Base-by-base conservation (phyloP, 2,113 vertebrate species). In the Alligator mississippiensis region DNA sequence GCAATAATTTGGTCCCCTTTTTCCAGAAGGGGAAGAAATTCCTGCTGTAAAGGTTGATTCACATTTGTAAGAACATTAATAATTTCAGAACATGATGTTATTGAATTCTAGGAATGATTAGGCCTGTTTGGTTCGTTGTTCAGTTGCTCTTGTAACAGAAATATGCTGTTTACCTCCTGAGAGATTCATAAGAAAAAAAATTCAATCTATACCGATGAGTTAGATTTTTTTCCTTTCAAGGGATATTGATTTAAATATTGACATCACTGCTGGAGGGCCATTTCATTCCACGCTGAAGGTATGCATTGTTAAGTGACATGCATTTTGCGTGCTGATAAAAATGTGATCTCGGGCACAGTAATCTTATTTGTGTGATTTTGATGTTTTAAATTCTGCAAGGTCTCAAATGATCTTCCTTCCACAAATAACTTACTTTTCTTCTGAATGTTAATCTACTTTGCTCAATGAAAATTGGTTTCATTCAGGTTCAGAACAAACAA, bases 161-260 rank as follows among this genome's bases (percentile, higher is more conserved):
- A 95, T 93, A 81, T 1, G 6, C 85, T 97, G 91, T 95, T 97
- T 92, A 95, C 68, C 90, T 94, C 89, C 94, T 7, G 16, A 95
- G 92, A 96, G 94, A 94, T 97, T 97, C 93, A 94, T 96, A 97
- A 97, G 94, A 85, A 90, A 97, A 96, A 95, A 97, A 95, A 95
- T 85, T 85, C 93, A 92, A 93, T 95, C 89, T 88, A 47, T 91
- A 96, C 96, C 95, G 94, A 96, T 95, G 88, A 96, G 95, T 96
- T 97, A 97, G 95, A 95, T 96, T 91, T 97, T 47, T 97, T 97
- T 96, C 94, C 95, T 95, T 95, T 96, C 95, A 64, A 88, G 93
- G 95, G 88, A 87, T 97, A 98, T 98, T 94, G 98, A 97, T 96
- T 94, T 96, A 96, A 93, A 93, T 96, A 97, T 97, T 95, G 96